A percentile compares a stretch with the other conserved stretches of the same genome.
Evolutionary conservation across 2,888 invertebrate species (phyloP).

Genomic region (Parnassius orleans): DNA sequence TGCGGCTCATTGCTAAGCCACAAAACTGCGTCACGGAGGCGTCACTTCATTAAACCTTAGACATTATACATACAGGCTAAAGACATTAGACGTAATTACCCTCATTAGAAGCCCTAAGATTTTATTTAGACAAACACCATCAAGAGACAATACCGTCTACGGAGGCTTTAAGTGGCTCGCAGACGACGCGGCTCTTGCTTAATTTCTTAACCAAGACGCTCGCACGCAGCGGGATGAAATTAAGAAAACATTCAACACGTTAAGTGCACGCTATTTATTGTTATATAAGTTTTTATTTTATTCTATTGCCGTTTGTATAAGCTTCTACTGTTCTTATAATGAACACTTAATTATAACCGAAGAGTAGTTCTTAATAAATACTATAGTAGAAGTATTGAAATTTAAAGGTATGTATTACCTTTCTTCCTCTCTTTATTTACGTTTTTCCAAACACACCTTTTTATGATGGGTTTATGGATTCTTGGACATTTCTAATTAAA

Average conservation of each 20-base stretch:
- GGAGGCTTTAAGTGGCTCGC: slow-evolving; percentile 66
- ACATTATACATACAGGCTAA: too few relatives aligned
- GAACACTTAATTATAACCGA: too few relatives aligned
- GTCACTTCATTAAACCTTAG: too few relatives aligned
- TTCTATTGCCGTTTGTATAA: neutral
- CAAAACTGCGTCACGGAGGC: too few relatives aligned
- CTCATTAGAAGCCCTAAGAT: slow-evolving; percentile 71
- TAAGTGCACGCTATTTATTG: slow-evolving; percentile 28
- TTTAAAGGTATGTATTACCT: too few relatives aligned
- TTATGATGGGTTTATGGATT: too few relatives aligned
- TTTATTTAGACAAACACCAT: slow-evolving; percentile 73
- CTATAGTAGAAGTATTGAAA: too few relatives aligned
- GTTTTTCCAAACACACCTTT: too few relatives aligned
- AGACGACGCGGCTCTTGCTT: slow-evolving; percentile 73
- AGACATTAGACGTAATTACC: slow-evolving; percentile 46
- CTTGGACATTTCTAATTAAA: too few relatives aligned
- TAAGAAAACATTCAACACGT: slow-evolving; percentile 71
- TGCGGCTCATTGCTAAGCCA: too few relatives aligned
- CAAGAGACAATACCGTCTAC: slow-evolving; percentile 68
- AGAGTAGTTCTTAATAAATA: too few relatives aligned
- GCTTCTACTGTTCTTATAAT: neutral
- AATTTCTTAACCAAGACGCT: slow-evolving; percentile 75
- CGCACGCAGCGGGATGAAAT: slow-evolving; percentile 74
- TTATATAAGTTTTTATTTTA: slow-evolving; percentile 24
- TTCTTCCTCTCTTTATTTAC: too few relatives aligned